Evolutionary conservation across 2,888 invertebrate species (phyloP).

Genomic region (Zygothrica quintamaculata): DNA sequence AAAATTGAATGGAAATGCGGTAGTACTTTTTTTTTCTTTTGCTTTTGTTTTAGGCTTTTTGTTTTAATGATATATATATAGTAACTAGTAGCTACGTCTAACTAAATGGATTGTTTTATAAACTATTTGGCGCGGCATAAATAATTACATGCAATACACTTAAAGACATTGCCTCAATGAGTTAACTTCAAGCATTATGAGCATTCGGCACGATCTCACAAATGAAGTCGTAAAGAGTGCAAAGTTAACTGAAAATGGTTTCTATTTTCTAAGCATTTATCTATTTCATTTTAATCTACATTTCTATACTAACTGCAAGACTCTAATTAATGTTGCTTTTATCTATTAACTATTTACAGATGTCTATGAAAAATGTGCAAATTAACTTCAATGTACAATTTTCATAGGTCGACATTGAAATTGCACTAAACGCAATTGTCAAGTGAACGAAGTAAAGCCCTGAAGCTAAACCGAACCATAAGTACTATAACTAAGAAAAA

Average conservation of each 20-base stretch:
- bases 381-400: background rate
- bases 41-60: too few species aligned
- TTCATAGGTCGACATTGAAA: conserved; percentile 5
- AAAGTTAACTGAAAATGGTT: too few species aligned
- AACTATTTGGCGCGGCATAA: conserved; percentile 72
- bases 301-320: too few species aligned
- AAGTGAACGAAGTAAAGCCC: conserved; percentile 25
- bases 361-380: too few species aligned
- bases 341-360: too few species aligned
- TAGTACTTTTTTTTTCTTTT: too few species aligned
- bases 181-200: conserved; percentile 18
- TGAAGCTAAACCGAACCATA: too few species aligned
- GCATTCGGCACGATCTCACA: conserved; percentile 12
- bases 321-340: too few species aligned
- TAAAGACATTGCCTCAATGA: conserved; percentile 21
- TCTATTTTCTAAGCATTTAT: too few species aligned
- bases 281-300: too few species aligned
- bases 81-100: conserved; percentile 20
- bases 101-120: conserved; percentile 70
- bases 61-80: conserved; percentile 55
- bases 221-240: conserved; percentile 7
- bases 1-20: conserved; percentile 34
- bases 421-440: background rate
- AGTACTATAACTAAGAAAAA: background rate
- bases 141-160: conserved; percentile 45